Base-by-base conservation (phyloP, 1,140 invertebrate species). In the Aporrectodea caliginosa region DNA sequence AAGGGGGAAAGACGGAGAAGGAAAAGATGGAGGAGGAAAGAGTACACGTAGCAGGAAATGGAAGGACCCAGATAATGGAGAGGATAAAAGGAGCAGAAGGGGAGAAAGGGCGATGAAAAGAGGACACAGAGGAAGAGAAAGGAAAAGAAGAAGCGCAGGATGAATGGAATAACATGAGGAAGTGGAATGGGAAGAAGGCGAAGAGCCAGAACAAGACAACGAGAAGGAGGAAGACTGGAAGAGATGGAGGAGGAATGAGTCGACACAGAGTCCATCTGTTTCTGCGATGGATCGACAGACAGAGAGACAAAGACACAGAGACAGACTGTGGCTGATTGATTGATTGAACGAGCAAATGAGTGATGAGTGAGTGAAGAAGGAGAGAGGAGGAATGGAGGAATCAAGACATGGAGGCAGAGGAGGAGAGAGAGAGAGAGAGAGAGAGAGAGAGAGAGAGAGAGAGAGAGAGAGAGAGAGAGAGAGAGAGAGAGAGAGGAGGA, bases 401-500 rank as follows among this genome's bases (percentile, higher is more conserved):
- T n/a, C n/a, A n/a, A n/a, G n/a, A n/a, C n/a, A n/a, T n/a, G n/a
- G n/a, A n/a, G n/a, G n/a, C n/a, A n/a, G n/a, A n/a, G n/a, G n/a
- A 22, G 43, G 43, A 58, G 43, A 58, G 43, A 22, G 43, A 58
- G 43, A 58, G 43, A 22, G 43, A 58, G 43, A 58, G 43, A 58
- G 43, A 6, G 6, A 22, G 6, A 58, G 43, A 58, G 43, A 58
- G 43, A 58, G 43, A 58, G 43, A 58, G 43, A 58, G 43, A 58
- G 43, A 58, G 43, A 58, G 43, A 58, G 43, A 58, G 43, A 58
- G 43, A 58, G 43, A 58, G 43, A 58, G 43, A 58, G 43, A 58
- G 43, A 58, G 43, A 58, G 43, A 58, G 43, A 58, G 43, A 58
- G 43, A 58, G 43, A 58, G 43, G 22, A 6, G 43, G 22, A 58